phyloP scores from a whole-genome alignment of 2,888 invertebrate genomes.

The Harmothoe impar region DNA sequence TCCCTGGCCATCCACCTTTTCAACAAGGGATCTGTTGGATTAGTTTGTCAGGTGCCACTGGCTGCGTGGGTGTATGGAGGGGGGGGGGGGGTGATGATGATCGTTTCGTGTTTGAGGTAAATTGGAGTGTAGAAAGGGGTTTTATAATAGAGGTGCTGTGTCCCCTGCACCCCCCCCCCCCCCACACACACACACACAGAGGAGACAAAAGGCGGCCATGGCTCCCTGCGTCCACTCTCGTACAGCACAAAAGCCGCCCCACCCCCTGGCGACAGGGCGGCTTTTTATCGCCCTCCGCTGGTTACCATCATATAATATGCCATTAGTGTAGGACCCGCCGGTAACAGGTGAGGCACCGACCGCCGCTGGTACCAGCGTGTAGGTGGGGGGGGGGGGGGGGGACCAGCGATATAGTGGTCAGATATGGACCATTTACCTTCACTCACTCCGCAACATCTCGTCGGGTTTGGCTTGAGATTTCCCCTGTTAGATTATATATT shows the following conservation, averaged over 20 bases:
- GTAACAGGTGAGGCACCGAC: slow-evolving; percentile 49
- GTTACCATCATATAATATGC: slow-evolving; percentile 58
- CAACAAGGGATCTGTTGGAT: no score
- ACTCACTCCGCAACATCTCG: no score
- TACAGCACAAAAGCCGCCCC: background rate
- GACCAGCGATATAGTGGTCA: background rate
- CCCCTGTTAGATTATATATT: no score
- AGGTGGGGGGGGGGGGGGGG: background rate
- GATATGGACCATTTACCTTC: no score
- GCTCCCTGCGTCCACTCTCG: slow-evolving; percentile 32
- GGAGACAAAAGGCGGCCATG: slow-evolving; percentile 7
- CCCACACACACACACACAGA: background rate
- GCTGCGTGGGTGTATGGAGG: no score
- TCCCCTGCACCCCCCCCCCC: background rate
- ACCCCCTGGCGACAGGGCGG: background rate
- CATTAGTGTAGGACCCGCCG: background rate
- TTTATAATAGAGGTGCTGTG: slow-evolving; percentile 15
- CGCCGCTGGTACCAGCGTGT: background rate
- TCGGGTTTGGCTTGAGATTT: no score
- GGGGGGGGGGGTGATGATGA: background rate
- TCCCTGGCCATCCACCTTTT: no score
- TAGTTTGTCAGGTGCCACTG: no score
- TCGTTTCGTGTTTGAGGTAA: background rate
- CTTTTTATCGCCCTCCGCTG: slow-evolving; percentile 23
- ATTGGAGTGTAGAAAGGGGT: slow-evolving; percentile 10